Evolutionary conservation across 2,113 vertebrate species (phyloP).

Genomic region (Gasterosteus nipponicus): DNA sequence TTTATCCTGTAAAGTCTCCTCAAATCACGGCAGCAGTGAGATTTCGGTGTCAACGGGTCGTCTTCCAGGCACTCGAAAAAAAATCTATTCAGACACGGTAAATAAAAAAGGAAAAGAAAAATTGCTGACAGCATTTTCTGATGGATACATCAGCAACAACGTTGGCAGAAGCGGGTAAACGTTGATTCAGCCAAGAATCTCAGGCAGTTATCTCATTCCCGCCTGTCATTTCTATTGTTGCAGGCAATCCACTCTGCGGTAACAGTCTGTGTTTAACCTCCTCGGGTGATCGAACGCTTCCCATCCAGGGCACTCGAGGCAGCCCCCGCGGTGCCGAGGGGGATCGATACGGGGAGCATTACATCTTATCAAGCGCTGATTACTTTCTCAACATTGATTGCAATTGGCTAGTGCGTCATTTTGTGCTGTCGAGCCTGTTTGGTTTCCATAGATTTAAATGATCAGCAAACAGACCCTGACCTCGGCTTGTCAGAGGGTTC

Average conservation of each 20-base stretch:
- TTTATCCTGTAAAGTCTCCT: conserved; percentile 21
- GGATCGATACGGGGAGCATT: conserved; percentile 67
- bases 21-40: conserved; percentile 25
- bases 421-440: conserved; percentile 53
- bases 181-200: conserved; percentile 39
- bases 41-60: conserved; percentile 16
- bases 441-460: conserved; percentile 59
- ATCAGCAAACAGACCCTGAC: conserved; percentile 43
- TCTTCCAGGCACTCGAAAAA: conserved; percentile 22
- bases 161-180: conserved; percentile 34
- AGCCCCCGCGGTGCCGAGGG: conserved; percentile 43
- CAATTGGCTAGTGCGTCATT: conserved; percentile 57
- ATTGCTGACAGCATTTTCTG: conserved; percentile 18
- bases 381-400: conserved; percentile 69
- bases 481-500: conserved; percentile 35
- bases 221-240: conserved; percentile 48
- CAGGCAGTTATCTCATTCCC: conserved; percentile 45
- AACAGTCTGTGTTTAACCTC: conserved; percentile 66
- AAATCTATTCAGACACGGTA: conserved; percentile 40
- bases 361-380: conserved; percentile 74
- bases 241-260: conserved; percentile 35
- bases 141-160: conserved; percentile 25
- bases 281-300: conserved; percentile 60
- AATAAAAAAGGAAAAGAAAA: conserved; percentile 1
- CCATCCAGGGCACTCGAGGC: conserved; percentile 49